phyloP scores from a whole-genome alignment of 2,888 invertebrate genomes.

The Dromius quadrimaculatus region DNA sequence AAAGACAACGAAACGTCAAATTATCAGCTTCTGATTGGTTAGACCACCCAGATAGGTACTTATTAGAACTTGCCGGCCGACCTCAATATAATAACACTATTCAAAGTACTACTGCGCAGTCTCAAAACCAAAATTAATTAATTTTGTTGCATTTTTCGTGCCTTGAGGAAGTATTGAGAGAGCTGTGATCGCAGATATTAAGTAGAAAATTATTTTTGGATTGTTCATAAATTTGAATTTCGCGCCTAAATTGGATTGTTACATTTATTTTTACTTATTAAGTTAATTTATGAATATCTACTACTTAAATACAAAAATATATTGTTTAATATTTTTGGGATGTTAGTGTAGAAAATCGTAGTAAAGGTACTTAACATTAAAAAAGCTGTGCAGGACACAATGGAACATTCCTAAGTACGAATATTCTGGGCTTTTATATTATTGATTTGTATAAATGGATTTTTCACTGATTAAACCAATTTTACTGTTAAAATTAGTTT shows the following conservation, averaged over 20 bases:
- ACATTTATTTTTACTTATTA: too few species aligned
- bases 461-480: background rate
- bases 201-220: too few species aligned
- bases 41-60: constrained; percentile 94
- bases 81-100: constrained; percentile 78
- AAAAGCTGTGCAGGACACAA: too few species aligned
- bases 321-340: constrained; percentile 10
- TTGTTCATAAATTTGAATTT: background rate
- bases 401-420: background rate
- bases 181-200: background rate
- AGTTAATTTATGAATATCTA: too few species aligned
- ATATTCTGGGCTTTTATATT: constrained; percentile 9
- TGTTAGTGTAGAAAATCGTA: background rate
- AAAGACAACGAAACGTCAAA: constrained; percentile 87
- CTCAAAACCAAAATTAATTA: background rate
- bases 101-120: background rate
- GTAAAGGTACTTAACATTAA: background rate
- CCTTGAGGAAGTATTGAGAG: background rate
- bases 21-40: constrained; percentile 92
- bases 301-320: background rate
- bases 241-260: too few species aligned
- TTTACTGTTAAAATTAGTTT: background rate
- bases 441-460: constrained; percentile 12
- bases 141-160: background rate
- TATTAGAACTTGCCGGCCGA: constrained; percentile 88